Base-by-base conservation (phyloP, 2,888 invertebrate genomes). In the Phyllotreta striolata region DNA sequence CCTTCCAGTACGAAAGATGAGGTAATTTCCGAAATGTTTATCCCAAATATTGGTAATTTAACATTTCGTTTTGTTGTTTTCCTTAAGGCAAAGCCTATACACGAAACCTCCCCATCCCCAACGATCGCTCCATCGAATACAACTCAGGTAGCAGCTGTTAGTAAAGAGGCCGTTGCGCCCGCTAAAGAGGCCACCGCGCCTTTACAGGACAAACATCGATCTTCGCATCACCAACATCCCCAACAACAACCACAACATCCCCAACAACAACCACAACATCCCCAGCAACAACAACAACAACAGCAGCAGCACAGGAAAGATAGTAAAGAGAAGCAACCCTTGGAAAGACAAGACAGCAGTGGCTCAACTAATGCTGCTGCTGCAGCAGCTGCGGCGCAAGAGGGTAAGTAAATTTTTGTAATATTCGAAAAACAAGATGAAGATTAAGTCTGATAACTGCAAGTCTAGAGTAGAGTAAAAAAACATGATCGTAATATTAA, bases 1-100 rank as follows among this genome's bases (percentile, higher is more conserved):
- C 66, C 73, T 72, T 72, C 73, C 69, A 70, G 63, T 63, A 63
- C 69, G 66, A 73, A 72, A 49, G 65, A 70, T 5, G 64, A 64
- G 64, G 64, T 63, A 49, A n/a, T n/a, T n/a, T n/a, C n/a, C n/a
- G n/a, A n/a, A 41, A 46, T 14, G 34, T 6, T 44, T 10, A 10
- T 41, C 1, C 1, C 14, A 13, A 9, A 9, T n/a, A n/a, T 24
- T 24, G 24, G 4, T 24, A 1, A 4, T 24, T 52, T 35, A 3
- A 38, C 10, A 6, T 39, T 37, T 44, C 3, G 5, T 46, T 46
- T 54, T 54, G n/a, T n/a, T 12, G 43, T 7, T 44, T 55, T 13
- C 12, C 35, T 54, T n/a, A n/a, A 55, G 55, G 55, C 47, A 35
- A 55, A 62, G 38, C 5, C 14, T 5, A 37, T 38, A 10, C 40